These are phyloP conservation scores for Chloroclystis v-ata DNA, from an alignment of 2,888 invertebrate species.

Conservation along the genomic window DNA sequence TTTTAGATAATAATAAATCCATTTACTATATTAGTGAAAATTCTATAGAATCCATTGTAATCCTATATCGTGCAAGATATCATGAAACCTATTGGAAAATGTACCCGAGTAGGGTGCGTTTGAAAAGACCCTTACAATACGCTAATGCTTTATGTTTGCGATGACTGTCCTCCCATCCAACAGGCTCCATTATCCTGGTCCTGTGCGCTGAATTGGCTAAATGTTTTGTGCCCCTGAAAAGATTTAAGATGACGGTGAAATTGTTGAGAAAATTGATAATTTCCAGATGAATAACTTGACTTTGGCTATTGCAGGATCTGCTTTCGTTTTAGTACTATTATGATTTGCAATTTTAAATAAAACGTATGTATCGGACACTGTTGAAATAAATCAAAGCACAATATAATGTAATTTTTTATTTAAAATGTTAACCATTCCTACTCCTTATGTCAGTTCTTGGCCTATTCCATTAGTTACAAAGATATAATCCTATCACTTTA, in stretches of 20 bases:
- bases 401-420: too few species aligned
- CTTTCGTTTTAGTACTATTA: constrained; percentile 11
- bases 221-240: constrained; percentile 74
- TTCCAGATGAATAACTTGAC: constrained; percentile 62
- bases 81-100: constrained; percentile 47
- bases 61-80: constrained; percentile 31
- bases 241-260: constrained; percentile 74
- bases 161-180: constrained; percentile 68
- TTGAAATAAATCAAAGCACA: too few species aligned
- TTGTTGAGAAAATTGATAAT: constrained; percentile 76
- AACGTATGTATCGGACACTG: too few species aligned
- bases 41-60: constrained; percentile 33
- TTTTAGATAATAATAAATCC: not conserved
- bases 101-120: constrained; percentile 40
- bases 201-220: constrained; percentile 74
- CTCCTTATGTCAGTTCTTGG: constrained; percentile 4
- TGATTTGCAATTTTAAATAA: not conserved
- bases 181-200: constrained; percentile 69
- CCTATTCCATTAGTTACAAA: constrained; percentile 15
- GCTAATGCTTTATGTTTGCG: constrained; percentile 74
- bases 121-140: constrained; percentile 68
- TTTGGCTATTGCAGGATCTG: constrained; percentile 45
- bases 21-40: not conserved
- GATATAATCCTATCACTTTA: constrained; percentile 20
- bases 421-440: not conserved